Evolutionary conservation across 1,140 invertebrate species (phyloP).

Genomic region (Campoletis sonorensis): DNA sequence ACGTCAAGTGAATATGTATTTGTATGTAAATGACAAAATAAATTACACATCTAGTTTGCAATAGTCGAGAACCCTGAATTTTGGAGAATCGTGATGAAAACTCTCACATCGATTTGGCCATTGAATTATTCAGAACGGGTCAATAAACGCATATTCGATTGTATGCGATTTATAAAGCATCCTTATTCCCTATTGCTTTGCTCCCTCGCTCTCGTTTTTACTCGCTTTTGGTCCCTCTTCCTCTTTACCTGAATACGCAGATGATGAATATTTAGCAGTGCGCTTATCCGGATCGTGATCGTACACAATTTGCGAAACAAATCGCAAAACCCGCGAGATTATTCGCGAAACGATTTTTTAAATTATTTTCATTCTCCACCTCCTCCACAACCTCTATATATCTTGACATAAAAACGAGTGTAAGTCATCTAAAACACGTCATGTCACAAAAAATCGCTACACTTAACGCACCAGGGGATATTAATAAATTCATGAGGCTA

Average conservation of each 20-base stretch:
- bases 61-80: constrained; percentile 49
- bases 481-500: no score
- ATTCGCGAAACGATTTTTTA: neutral
- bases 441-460: no score
- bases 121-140: constrained; percentile 58
- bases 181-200: neutral
- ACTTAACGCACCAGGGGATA: no score
- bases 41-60: neutral
- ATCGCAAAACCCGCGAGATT: constrained; percentile 15
- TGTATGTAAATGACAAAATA: neutral
- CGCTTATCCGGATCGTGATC: constrained; percentile 61
- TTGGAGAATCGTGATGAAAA: constrained; percentile 5
- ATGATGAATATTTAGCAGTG: constrained; percentile 60
- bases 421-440: neutral
- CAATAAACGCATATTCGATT: constrained; percentile 38
- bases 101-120: constrained; percentile 10
- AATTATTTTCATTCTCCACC: neutral
- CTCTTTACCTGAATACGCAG: constrained; percentile 50
- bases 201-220: neutral
- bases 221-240: neutral
- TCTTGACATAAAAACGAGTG: neutral
- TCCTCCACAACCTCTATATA: neutral
- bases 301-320: constrained; percentile 34
- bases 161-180: constrained; percentile 12
- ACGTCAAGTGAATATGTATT: neutral